A percentile compares a stretch with the other conserved stretches of the same genome.
phyloP scores from a whole-genome alignment of 1,140 invertebrate species.

The Brachionus paranguensis region DNA sequence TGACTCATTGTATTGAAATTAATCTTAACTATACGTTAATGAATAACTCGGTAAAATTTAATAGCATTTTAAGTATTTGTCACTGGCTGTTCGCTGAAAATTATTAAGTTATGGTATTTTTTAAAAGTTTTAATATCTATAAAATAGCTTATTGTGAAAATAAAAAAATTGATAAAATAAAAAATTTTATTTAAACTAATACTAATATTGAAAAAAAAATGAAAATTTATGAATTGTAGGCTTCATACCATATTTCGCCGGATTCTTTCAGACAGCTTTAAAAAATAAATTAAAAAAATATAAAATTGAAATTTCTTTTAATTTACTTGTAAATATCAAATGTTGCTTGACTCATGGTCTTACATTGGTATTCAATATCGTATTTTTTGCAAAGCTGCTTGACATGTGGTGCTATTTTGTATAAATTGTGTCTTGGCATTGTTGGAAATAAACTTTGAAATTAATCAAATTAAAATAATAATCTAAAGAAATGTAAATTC shows the following conservation, averaged over 20 bases:
- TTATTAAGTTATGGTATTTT: too few species aligned
- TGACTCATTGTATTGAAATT: too few species aligned
- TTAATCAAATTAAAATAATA: slow-evolving; percentile 15
- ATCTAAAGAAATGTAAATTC: neutral
- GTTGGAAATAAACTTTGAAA: slow-evolving; percentile 43
- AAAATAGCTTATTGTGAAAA: too few species aligned
- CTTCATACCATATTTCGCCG: slow-evolving; percentile 52
- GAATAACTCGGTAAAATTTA: too few species aligned
- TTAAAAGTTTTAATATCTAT: too few species aligned
- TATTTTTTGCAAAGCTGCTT: slow-evolving; percentile 43
- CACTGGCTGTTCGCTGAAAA: too few species aligned
- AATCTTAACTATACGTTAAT: too few species aligned
- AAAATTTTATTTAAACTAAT: neutral
- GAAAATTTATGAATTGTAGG: slow-evolving; percentile 43
- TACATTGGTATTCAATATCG: slow-evolving; percentile 41
- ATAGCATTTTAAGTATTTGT: too few species aligned
- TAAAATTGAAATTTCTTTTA: too few species aligned
- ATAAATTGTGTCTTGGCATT: slow-evolving; percentile 45
- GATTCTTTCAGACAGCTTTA: slow-evolving; percentile 48
- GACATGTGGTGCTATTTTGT: slow-evolving; percentile 43
- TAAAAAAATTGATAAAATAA: neutral
- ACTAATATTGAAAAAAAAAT: neutral
- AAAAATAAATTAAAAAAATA: neutral
- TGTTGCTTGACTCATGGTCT: slow-evolving; percentile 41
- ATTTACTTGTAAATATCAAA: slow-evolving; percentile 42